phyloP scores from a whole-genome alignment of 2,113 vertebrate genomes.

The Pomatostomus ruficeps region DNA sequence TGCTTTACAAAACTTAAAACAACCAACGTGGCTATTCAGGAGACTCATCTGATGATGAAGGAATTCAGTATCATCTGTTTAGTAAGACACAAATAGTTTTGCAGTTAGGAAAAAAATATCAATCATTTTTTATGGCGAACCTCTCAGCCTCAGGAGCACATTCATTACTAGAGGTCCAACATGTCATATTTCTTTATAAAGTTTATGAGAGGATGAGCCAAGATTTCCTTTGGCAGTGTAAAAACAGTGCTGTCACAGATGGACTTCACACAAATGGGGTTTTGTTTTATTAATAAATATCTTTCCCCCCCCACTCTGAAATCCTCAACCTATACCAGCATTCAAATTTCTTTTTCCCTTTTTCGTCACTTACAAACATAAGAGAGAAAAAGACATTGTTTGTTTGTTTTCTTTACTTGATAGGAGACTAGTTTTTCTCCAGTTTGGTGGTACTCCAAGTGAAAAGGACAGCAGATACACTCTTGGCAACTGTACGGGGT shows the following conservation, averaged over 20 bases:
- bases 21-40: not conserved
- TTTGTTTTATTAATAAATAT: not conserved
- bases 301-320: not conserved
- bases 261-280: not conserved
- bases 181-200: not conserved
- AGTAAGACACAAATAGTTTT: not conserved
- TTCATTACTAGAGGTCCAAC: not conserved
- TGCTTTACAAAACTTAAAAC: not conserved
- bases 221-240: not conserved
- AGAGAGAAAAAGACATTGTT: not conserved
- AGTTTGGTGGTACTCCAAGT: slow-evolving; percentile 49
- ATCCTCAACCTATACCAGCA: not conserved
- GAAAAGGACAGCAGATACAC: slow-evolving; percentile 38
- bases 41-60: not conserved
- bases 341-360: not conserved
- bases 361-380: not conserved
- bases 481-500: not conserved
- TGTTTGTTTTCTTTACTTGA: slow-evolving; percentile 34
- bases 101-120: not conserved
- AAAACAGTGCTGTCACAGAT: not conserved
- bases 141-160: fast-evolving
- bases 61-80: not conserved
- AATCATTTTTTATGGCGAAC: not conserved
- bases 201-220: not conserved
- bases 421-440: not conserved